Evolutionary conservation across 2,797 vertebrate species (phyloP).

Genomic region (Macroramphosus scolopax): DNA sequence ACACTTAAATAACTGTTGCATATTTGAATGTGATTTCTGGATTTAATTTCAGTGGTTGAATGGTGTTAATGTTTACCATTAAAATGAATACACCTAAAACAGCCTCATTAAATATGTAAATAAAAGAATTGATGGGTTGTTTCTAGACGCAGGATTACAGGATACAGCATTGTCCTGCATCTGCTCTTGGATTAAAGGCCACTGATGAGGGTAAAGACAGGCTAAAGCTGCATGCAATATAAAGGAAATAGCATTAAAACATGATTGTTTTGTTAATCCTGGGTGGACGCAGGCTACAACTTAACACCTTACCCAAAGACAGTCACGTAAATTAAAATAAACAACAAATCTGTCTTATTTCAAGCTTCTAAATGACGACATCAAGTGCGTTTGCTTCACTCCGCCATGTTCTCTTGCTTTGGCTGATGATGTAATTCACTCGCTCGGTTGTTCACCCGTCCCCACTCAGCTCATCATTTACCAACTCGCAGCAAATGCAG

Average conservation of each 20-base stretch:
- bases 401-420: constrained; percentile 24
- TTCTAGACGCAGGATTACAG: constrained; percentile 20
- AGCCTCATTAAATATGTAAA: too few species aligned
- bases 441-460: constrained; percentile 29
- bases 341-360: constrained; percentile 47
- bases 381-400: constrained; percentile 36
- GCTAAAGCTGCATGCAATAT: constrained; percentile 47
- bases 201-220: constrained; percentile 48
- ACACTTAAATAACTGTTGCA: too few species aligned
- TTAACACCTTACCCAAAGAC: constrained; percentile 43
- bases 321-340: constrained; percentile 40
- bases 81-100: too few species aligned
- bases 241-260: constrained; percentile 56
- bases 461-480: constrained; percentile 31
- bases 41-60: too few species aligned
- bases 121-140: not conserved
- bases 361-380: constrained; percentile 37
- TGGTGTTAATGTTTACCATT: too few species aligned
- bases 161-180: constrained; percentile 23
- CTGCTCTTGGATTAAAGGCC: constrained; percentile 49
- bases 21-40: too few species aligned
- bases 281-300: constrained; percentile 25
- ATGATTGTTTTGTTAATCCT: constrained; percentile 68
- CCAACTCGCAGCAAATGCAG: constrained; percentile 15
- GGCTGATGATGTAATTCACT: constrained; percentile 41